These are phyloP conservation scores for Varanus komodoensis DNA, from an alignment of 2,113 vertebrate genomes.

Conservation along the genomic window DNA sequence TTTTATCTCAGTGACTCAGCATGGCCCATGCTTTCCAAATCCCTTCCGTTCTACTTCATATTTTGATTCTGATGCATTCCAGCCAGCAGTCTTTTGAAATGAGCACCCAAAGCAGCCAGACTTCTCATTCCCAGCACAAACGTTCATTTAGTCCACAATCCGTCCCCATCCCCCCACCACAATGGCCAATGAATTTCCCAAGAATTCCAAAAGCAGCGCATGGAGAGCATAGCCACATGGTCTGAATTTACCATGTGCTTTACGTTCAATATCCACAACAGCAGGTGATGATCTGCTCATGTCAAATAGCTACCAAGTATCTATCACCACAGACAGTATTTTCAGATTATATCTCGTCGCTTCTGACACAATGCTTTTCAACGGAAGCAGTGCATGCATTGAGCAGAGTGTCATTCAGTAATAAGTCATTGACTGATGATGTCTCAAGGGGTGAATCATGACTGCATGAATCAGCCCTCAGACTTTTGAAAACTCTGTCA, in stretches of 20 bases:
- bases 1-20: too few species aligned
- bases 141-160: neutral
- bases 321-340: neutral
- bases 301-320: neutral
- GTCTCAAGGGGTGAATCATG: slow-evolving; percentile 2
- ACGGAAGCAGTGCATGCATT: neutral
- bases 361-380: neutral
- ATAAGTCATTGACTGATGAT: neutral
- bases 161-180: neutral
- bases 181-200: neutral
- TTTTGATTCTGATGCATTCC: too few species aligned
- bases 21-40: too few species aligned
- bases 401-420: neutral
- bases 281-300: neutral
- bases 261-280: neutral
- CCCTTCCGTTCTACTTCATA: too few species aligned
- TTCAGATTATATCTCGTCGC: neutral
- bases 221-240: neutral
- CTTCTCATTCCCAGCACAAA: too few species aligned
- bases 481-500: slow-evolving; percentile 2
- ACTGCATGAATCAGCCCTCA: neutral
- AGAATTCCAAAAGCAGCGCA: neutral
- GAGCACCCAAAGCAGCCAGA: too few species aligned
- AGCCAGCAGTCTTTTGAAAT: too few species aligned
- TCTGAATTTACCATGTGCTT: neutral